Conservation (phyloP, 2,113 vertebrate species). For the Setophaga coronata region DNA sequence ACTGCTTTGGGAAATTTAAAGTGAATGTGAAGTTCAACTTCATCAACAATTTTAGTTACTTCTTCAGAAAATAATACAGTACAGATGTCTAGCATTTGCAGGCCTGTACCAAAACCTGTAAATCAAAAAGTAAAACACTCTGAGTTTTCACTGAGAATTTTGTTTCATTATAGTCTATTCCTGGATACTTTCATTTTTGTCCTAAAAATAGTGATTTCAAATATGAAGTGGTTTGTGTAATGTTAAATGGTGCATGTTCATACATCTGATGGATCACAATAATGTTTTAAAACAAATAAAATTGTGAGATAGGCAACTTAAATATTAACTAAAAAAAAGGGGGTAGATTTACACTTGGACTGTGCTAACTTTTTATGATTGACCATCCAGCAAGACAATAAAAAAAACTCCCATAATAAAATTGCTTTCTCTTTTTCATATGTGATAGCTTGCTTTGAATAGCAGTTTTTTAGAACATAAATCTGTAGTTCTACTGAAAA, state of each 20-base stretch:
- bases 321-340: background rate
- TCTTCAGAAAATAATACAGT: conserved; percentile 40
- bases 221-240: background rate
- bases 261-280: background rate
- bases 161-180: conserved; percentile 25
- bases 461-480: background rate
- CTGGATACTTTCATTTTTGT: conserved; percentile 3
- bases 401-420: background rate
- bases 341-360: background rate
- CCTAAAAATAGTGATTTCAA: background rate
- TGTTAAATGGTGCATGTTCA: background rate
- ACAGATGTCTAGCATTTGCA: conserved; percentile 52
- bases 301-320: background rate
- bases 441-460: background rate
- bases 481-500: background rate
- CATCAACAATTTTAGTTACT: conserved; percentile 59
- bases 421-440: background rate
- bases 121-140: conserved; percentile 36
- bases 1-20: conserved; percentile 58
- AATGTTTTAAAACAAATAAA: background rate
- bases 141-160: conserved; percentile 23
- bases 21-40: conserved; percentile 60
- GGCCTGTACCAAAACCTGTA: conserved; percentile 39
- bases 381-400: background rate
- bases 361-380: background rate